Conservation (phyloP, 2,888 invertebrate genomes). For the Diarsia brunnea region DNA sequence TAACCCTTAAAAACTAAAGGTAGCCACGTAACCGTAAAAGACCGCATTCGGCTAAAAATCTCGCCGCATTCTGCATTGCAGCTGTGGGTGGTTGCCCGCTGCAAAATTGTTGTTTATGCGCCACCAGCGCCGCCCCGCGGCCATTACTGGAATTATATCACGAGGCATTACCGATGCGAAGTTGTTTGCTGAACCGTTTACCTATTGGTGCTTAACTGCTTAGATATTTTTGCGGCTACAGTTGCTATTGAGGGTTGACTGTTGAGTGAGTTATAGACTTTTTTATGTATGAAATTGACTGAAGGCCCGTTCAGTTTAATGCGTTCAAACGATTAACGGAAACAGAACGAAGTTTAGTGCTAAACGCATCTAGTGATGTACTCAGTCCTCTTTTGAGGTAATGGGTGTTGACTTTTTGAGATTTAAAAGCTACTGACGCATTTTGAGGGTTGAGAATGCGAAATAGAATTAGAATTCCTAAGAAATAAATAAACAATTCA, state of each 20-base stretch:
- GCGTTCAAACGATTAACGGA: not conserved
- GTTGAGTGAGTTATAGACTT: not conserved
- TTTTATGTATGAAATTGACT: not conserved
- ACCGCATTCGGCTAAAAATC: slow-evolving; percentile 66
- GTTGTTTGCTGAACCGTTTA: slow-evolving; percentile 55
- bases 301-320: not conserved
- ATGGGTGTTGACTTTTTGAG: not conserved
- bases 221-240: slow-evolving; percentile 1
- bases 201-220: slow-evolving; percentile 21
- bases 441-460: not conserved
- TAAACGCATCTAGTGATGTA: not conserved
- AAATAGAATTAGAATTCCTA: not conserved
- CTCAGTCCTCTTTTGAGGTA: not conserved
- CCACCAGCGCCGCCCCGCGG: slow-evolving; percentile 63
- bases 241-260: slow-evolving; percentile 17
- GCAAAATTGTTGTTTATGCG: slow-evolving; percentile 77
- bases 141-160: slow-evolving; percentile 66
- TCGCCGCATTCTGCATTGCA: slow-evolving; percentile 68
- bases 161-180: slow-evolving; percentile 61
- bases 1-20: slow-evolving; percentile 32
- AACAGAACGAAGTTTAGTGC: not conserved
- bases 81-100: slow-evolving; percentile 60
- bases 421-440: not conserved
- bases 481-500: not conserved
- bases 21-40: slow-evolving; percentile 51